Evolutionary conservation across 2,113 vertebrate genomes (phyloP), one percentile per base, ranked within the genome.

Genomic region (Chlorodrepanis virens): DNA sequence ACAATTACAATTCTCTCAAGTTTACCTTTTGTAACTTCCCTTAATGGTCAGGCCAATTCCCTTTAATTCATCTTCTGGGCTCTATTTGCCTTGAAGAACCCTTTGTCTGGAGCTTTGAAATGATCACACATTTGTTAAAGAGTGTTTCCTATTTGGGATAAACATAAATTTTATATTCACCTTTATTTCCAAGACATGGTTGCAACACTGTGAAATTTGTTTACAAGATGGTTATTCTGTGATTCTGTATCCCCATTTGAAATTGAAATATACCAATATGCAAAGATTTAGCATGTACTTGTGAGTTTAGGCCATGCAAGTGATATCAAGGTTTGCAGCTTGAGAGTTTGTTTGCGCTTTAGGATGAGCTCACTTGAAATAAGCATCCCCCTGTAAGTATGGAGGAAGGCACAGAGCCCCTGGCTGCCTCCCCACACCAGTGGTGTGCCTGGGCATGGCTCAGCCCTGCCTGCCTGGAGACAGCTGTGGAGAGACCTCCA

Each of bases 371-470:
- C 22, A 24, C 9, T 47, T 49, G 40, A 53, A 21, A 37, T 4
- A 11, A 79, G 33, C n/a, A 56, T 52, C 22, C 49, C 45, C 23
- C 3, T 15, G 37, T 47, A 25, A 53, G 53, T 0, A 1, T 37
- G 12, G 56, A 39, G 63, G 53, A 28, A 64, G 61, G 57, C 35
- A 52, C 31, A 5, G 9, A 24, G 44, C 61, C 60, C 40, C 27
- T 27, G 6, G 1, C 24, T 33, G 24, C 60, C 61, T 54, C 60
- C 35, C 31, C 0, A 0, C 1, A 6, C 14, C 49, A 22, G 9
- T 1, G 0, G 10, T 23, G 2, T 8, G 23, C 33, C 6, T 1
- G n/a, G 25, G 14, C 64, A 27, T 1, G 20, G 63, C 53, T 49
- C 53, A 60, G 67, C 49, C 67, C 61, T 54, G 33, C 35, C 47